Percentiles rank a stretch among this genome's conserved stretches.
Conservation (phyloP, 2,888 invertebrate species). For the Lepidochrysops patricia region DNA sequence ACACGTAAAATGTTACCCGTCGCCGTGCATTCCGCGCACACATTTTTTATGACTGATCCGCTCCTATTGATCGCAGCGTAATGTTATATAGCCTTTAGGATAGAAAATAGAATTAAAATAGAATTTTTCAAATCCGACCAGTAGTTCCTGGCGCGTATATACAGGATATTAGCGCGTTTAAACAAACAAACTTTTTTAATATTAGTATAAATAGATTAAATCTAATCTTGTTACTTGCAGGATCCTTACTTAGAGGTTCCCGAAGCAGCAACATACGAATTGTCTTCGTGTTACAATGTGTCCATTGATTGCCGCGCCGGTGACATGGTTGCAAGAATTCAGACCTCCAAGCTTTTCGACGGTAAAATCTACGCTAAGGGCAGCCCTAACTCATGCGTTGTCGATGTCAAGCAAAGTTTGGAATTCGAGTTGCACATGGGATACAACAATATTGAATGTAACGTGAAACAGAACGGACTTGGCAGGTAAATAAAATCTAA, state of each 20-base stretch:
- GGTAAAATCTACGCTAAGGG: slow-evolving; percentile 97
- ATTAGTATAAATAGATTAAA: too few relatives aligned
- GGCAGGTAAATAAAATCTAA: slow-evolving; percentile 72
- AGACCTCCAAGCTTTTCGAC: slow-evolving; percentile 93
- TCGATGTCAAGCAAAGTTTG: slow-evolving; percentile 89
- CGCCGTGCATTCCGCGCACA: too few relatives aligned
- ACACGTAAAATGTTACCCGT: too few relatives aligned
- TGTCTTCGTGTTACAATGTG: slow-evolving; percentile 95
- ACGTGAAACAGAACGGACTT: slow-evolving; percentile 90
- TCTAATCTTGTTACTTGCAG: slow-evolving; percentile 43
- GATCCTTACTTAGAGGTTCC: slow-evolving; percentile 93
- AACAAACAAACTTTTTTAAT: too few relatives aligned
- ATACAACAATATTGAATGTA: slow-evolving; percentile 93
- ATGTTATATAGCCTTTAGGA: too few relatives aligned
- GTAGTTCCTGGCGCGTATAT: too few relatives aligned
- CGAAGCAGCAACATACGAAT: slow-evolving; percentile 92
- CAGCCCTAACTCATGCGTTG: slow-evolving; percentile 93
- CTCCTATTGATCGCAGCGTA: too few relatives aligned
- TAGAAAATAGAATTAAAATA: too few relatives aligned
- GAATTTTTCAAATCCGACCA: too few relatives aligned
- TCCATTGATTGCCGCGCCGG: slow-evolving; percentile 93
- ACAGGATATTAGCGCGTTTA: too few relatives aligned
- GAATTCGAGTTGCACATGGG: slow-evolving; percentile 95
- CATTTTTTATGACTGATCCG: too few relatives aligned
- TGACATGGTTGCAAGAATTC: slow-evolving; percentile 94